Percentiles rank a stretch among this genome's conserved stretches.
Evolutionary conservation across 2,888 invertebrate species (phyloP).

Genomic region (Hirtodrosophila cameraria): DNA sequence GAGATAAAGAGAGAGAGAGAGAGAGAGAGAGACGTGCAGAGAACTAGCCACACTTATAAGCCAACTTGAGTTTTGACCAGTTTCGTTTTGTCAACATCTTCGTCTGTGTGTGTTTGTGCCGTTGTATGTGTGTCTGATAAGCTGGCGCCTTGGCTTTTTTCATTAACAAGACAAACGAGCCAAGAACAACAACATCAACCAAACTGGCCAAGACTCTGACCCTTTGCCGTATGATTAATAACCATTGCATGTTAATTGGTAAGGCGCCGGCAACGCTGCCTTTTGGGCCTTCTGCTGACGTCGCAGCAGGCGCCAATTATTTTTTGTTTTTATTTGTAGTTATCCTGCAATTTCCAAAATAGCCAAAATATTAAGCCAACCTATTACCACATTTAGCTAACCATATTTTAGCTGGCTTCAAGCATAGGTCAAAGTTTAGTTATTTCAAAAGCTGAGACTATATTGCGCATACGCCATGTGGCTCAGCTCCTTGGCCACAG

Average conservation of each 20-base stretch:
- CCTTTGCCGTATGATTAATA: constrained; percentile 71
- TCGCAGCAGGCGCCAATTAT: constrained; percentile 72
- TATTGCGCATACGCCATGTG: constrained; percentile 53
- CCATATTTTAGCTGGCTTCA: constrained; percentile 24
- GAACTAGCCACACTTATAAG: constrained; percentile 64
- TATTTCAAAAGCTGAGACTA: constrained; percentile 25
- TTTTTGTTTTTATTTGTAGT: constrained; percentile 19
- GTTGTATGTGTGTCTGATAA: constrained; percentile 68
- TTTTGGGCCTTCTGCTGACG: constrained; percentile 22
- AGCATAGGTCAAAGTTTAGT: constrained; percentile 52
- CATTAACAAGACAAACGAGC: constrained; percentile 77
- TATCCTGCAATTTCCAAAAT: constrained; percentile 38
- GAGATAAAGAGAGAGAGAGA: not conserved
- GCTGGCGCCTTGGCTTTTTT: constrained; percentile 82
- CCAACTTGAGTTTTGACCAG: constrained; percentile 40
- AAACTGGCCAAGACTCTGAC: constrained; percentile 28
- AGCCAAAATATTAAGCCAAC: constrained; percentile 34
- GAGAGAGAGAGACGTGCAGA: constrained; percentile 8
- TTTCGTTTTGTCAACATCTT: constrained; percentile 65
- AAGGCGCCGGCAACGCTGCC: constrained; percentile 18
- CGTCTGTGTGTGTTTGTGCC: constrained; percentile 27
- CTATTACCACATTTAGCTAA: constrained; percentile 35
- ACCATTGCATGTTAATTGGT: constrained; percentile 69
- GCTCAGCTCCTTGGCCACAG: constrained; percentile 27
- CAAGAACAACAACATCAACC: too few species aligned